Evolutionary conservation across 2,113 vertebrate genomes (phyloP).

Genomic region (Erinaceus europaeus): DNA sequence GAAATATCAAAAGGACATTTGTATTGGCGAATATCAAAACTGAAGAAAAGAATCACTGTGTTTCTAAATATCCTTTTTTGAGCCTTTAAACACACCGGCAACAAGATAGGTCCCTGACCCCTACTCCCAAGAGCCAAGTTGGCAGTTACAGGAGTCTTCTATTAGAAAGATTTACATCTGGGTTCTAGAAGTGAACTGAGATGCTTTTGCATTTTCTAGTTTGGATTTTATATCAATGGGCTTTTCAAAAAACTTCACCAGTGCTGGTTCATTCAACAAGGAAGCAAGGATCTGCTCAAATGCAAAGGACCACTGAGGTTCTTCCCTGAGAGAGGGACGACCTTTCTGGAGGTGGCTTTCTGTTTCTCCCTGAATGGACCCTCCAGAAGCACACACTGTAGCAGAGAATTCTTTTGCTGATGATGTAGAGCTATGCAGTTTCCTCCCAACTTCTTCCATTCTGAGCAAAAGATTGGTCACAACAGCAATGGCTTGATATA

Average conservation of each 20-base stretch:
- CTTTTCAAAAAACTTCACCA: constrained; percentile 95
- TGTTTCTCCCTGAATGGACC: not conserved
- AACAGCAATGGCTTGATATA: constrained; percentile 91
- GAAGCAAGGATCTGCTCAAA: constrained; percentile 98
- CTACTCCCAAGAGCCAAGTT: constrained; percentile 61
- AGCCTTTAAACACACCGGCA: constrained; percentile 59
- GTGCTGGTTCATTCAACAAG: constrained; percentile 92
- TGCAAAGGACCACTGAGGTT: constrained; percentile 93
- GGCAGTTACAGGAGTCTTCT: constrained; percentile 27
- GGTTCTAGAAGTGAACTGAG: constrained; percentile 87
- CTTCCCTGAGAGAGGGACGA: constrained; percentile 55
- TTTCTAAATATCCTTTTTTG: constrained; percentile 70
- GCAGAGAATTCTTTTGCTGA: constrained; percentile 25
- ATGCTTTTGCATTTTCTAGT: constrained; percentile 84
- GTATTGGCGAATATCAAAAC: constrained; percentile 55
- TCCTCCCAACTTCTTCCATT: constrained; percentile 83
- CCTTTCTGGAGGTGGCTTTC: constrained; percentile 36
- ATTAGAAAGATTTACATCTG: constrained; percentile 74
- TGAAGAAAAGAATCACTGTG: constrained; percentile 75
- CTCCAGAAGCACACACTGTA: constrained; percentile 37
- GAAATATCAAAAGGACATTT: constrained; percentile 50
- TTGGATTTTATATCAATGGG: constrained; percentile 85
- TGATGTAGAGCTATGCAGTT: constrained; percentile 75
- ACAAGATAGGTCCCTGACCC: constrained; percentile 62
- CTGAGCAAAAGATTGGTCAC: constrained; percentile 90